phyloP scores from a whole-genome alignment of 2,113 vertebrate species.

The Ondatra zibethicus region DNA sequence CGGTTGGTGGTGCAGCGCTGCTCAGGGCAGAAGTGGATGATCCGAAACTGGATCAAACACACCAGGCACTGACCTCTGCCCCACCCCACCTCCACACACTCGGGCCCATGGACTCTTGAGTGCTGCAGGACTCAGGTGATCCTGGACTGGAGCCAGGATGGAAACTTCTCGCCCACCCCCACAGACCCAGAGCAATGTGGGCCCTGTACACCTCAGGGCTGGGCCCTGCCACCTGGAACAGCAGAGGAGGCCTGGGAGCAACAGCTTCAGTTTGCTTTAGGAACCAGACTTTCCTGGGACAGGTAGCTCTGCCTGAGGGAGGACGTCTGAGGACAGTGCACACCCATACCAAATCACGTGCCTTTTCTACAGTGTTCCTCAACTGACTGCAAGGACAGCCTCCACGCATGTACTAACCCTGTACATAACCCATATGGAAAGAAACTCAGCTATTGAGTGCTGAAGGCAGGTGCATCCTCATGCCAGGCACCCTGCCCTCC shows the following conservation, averaged over 20 bases:
- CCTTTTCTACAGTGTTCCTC: constrained; percentile 87
- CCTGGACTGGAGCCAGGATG: constrained; percentile 39
- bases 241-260: background rate
- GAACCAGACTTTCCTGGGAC: constrained; percentile 63
- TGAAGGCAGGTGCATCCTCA: rapidly evolving
- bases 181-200: constrained; percentile 28
- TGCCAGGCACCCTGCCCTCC: background rate
- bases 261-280: constrained; percentile 58
- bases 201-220: background rate
- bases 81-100: background rate
- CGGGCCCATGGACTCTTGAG: background rate
- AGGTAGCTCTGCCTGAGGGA: constrained; percentile 79
- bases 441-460: background rate
- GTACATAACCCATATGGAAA: background rate
- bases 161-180: background rate
- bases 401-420: constrained; percentile 84
- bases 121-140: background rate
- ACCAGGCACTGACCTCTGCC: constrained; percentile 89
- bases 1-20: constrained; percentile 96
- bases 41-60: constrained; percentile 97
- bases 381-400: constrained; percentile 75
- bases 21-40: constrained; percentile 99
- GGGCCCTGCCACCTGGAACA: background rate
- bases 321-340: constrained; percentile 80
- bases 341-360: constrained; percentile 85